Base-by-base conservation (phyloP, 2,113 vertebrate genomes). In the Todiramphus saurophagus region DNA sequence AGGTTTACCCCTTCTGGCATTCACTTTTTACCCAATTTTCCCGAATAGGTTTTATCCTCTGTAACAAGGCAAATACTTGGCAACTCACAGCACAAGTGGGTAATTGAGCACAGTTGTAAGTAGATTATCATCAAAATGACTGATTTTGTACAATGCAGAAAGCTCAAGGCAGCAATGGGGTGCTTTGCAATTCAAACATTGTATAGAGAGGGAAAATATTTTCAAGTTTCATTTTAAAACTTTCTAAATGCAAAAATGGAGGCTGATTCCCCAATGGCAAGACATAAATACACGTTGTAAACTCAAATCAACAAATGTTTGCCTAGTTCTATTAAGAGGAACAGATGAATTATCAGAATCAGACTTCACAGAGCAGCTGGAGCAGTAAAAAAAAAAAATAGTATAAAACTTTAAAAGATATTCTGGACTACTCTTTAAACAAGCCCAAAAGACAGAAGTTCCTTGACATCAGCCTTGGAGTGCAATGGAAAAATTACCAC, bases 151-250 rank as follows among this genome's bases (percentile, higher is more conserved):
- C 86, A 94, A 48, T 19, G 67, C 50, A 79, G 78, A 94, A 92
- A 94, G 89, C 92, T 96, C 92, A 96, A 91, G 92, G 91, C 90
- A 96, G 90, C 94, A 94, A 92, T 89, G 89, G 95, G 96, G 91
- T 91, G 86, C 90, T 94, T 92, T 93, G 92, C 73, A 90, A 93
- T 95, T 93, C 84, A 91, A 95, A 95, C 72, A 87, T 10, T 91
- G 81, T 82, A 94, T 91, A 91, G 83, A 89, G 73, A 82, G 46
- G 60, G 74, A 76, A 95, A 96, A 91, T 79, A 94, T 73, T 96
- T 94, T 93, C 86, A 96, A 74, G 84, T 92, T 97, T 93, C 83
- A 87, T 91, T 95, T 94, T 70, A 85, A 94, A 96, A 94, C 93
- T 96, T 95, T 87, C 77, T 59, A 79, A 94, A 92, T 63, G 81